Conservation (phyloP, 2,797 vertebrate species). For the Micropoecilia bifurca region DNA sequence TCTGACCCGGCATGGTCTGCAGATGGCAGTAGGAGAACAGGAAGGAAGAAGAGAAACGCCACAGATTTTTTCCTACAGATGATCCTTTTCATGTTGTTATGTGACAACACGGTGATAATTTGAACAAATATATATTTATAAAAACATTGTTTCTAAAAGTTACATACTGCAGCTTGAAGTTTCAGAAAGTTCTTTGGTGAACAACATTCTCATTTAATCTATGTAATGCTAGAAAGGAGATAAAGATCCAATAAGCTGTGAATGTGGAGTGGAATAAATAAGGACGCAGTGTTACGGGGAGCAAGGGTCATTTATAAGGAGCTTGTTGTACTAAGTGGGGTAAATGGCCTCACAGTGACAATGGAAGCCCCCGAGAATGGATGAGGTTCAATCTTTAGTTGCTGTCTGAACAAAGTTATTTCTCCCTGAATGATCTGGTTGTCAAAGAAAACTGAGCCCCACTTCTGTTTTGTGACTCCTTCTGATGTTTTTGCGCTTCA, state of each 20-base stretch:
- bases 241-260: slow-evolving; percentile 32
- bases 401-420: background rate
- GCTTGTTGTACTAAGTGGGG: slow-evolving; percentile 42
- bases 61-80: too few species aligned
- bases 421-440: slow-evolving; percentile 10
- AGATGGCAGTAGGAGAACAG: too few species aligned
- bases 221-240: slow-evolving; percentile 10
- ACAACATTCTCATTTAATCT: background rate
- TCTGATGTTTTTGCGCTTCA: background rate
- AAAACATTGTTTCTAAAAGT: too few species aligned
- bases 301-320: slow-evolving; percentile 19
- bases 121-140: too few species aligned
- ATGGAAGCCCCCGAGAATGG: slow-evolving; percentile 8
- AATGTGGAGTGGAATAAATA: slow-evolving; percentile 38
- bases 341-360: slow-evolving; percentile 33
- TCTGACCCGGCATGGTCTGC: too few species aligned
- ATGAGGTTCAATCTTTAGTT: background rate
- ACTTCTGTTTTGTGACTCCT: background rate
- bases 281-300: background rate
- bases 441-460: slow-evolving; percentile 20
- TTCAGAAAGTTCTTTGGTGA: background rate
- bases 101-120: too few species aligned
- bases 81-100: too few species aligned
- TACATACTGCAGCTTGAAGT: too few species aligned
- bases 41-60: too few species aligned